These are phyloP conservation scores for Herpetotheres cachinnans DNA, from an alignment of 2,113 vertebrate genomes.

Conservation along the genomic window DNA sequence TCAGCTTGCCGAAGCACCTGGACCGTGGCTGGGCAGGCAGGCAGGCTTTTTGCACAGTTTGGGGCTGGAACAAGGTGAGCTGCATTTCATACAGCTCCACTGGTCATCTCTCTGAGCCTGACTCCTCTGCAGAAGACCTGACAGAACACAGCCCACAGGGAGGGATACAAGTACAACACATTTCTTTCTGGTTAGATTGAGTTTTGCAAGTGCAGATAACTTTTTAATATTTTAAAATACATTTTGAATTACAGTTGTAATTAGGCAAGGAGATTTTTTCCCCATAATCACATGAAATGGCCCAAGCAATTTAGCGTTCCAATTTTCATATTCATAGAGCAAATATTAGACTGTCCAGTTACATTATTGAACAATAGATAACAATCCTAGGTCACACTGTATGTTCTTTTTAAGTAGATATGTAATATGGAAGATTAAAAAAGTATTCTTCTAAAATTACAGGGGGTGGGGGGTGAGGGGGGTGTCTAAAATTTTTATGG, in stretches of 20 bases:
- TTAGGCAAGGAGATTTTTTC: conserved; percentile 6
- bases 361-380: conserved; percentile 48
- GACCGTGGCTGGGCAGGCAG: background rate
- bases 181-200: background rate
- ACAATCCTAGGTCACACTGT: background rate
- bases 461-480: no score
- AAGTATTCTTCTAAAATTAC: background rate
- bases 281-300: conserved; percentile 20
- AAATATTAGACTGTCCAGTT: conserved; percentile 53
- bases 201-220: conserved; percentile 19
- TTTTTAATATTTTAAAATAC: conserved; percentile 61
- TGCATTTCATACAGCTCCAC: background rate
- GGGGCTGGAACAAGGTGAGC: background rate
- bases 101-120: background rate
- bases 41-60: background rate
- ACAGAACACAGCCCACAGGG: background rate
- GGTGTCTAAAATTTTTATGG: background rate
- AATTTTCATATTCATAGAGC: conserved; percentile 48
- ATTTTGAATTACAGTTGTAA: conserved; percentile 58
- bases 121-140: background rate
- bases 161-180: background rate
- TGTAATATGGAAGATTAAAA: background rate
- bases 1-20: background rate
- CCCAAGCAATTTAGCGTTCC: conserved; percentile 10
- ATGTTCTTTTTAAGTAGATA: background rate